phyloP scores from a whole-genome alignment of 2,888 invertebrate species.

The Dione vanillae region DNA sequence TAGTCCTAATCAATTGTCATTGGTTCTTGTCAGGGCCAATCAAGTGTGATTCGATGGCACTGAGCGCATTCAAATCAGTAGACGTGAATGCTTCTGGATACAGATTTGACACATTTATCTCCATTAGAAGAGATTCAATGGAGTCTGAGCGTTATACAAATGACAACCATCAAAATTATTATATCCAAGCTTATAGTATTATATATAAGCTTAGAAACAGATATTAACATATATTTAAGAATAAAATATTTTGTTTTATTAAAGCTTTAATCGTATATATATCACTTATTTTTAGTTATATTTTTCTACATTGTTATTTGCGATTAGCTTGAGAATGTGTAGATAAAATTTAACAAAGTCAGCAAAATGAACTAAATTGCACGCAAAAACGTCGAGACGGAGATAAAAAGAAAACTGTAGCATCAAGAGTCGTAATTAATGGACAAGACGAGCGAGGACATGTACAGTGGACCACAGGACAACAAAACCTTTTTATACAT shows the following conservation, averaged over 20 bases:
- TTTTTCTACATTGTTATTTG: neutral
- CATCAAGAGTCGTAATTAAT: constrained; percentile 72
- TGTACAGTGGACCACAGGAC: constrained; percentile 24
- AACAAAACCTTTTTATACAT: constrained; percentile 13
- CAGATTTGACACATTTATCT: constrained; percentile 32
- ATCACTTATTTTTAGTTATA: too few species aligned
- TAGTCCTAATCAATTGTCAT: constrained; percentile 33
- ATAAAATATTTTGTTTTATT: neutral
- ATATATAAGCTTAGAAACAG: too few species aligned
- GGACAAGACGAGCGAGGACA: constrained; percentile 51
- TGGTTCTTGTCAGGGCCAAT: constrained; percentile 33
- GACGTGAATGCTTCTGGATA: constrained; percentile 32
- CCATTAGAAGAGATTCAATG: constrained; percentile 14
- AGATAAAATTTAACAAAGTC: constrained; percentile 65
- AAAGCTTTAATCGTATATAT: neutral
- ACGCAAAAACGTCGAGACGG: constrained; percentile 57
- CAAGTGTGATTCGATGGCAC: constrained; percentile 32
- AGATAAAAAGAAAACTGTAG: constrained; percentile 62
- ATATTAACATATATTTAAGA: neutral
- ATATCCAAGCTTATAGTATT: too few species aligned
- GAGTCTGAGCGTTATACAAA: neutral
- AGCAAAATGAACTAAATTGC: constrained; percentile 71
- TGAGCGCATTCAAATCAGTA: constrained; percentile 30
- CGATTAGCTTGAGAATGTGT: constrained; percentile 59
- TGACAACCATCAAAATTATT: neutral